A percentile compares a stretch with the other conserved stretches of the same genome.
These are phyloP conservation scores for Megamerina dolium DNA, from an alignment of 2,888 invertebrate species.

Conservation along the genomic window DNA sequence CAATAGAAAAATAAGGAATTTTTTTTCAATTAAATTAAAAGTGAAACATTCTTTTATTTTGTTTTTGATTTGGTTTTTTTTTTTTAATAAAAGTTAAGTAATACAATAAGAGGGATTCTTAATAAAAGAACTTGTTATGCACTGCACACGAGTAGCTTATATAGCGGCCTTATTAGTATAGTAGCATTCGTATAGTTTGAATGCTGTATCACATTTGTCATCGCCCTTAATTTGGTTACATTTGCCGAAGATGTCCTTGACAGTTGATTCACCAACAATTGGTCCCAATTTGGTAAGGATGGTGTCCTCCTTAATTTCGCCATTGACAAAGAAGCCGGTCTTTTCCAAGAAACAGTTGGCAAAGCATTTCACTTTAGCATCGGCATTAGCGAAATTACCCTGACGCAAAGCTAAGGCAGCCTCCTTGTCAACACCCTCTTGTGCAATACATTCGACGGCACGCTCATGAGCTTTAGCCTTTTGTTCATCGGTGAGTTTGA, in stretches of 20 bases:
- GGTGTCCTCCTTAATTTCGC: constrained; percentile 27
- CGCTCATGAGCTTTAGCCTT: constrained; percentile 26
- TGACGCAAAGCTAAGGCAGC: constrained; percentile 25
- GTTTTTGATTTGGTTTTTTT: too few relatives aligned
- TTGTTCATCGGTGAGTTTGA: constrained; percentile 32
- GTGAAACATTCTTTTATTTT: too few relatives aligned
- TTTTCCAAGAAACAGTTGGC: constrained; percentile 42
- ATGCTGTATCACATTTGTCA: constrained; percentile 37
- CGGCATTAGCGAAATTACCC: constrained; percentile 28
- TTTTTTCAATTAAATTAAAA: too few relatives aligned
- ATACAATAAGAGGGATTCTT: too few relatives aligned
- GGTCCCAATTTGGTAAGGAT: constrained; percentile 25
- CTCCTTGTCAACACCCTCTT: constrained; percentile 30
- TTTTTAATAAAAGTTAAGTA: too few relatives aligned
- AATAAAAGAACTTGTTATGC: too few relatives aligned
- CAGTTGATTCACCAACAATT: constrained; percentile 25
- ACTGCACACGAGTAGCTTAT: too few relatives aligned
- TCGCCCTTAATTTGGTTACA: constrained; percentile 26
- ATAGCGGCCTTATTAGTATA: constrained; percentile 22
- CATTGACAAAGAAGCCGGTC: constrained; percentile 30
- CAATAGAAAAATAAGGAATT: too few relatives aligned
- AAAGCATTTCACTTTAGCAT: constrained; percentile 36
- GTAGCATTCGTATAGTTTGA: constrained; percentile 29
- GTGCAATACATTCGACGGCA: constrained; percentile 27
- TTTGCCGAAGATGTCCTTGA: constrained; percentile 23